A percentile compares a stretch with the other conserved stretches of the same genome.
Evolutionary conservation across 2,113 vertebrate species (phyloP).

Genomic region (Aegithalos caudatus): DNA sequence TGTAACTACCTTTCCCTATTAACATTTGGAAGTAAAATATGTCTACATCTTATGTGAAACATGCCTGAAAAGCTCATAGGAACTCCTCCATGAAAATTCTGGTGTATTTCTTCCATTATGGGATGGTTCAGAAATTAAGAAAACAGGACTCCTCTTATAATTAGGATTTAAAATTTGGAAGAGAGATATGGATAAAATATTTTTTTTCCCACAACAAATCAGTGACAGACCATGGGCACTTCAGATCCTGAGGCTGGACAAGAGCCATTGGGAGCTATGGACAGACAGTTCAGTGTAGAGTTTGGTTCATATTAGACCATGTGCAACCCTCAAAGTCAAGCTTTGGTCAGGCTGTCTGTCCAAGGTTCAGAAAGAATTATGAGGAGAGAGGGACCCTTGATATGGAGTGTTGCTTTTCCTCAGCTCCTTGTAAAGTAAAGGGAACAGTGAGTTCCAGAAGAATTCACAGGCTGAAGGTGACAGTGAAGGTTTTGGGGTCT

Average conservation of each 20-base stretch:
- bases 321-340: neutral
- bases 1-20: neutral
- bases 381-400: neutral
- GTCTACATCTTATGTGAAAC: neutral
- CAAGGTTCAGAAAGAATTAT: neutral
- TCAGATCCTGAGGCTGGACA: neutral
- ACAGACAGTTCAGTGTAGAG: neutral
- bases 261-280: neutral
- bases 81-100: neutral
- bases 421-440: neutral
- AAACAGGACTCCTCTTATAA: neutral
- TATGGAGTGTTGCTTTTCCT: neutral
- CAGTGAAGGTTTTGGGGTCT: neutral
- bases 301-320: neutral
- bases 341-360: neutral
- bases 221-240: neutral
- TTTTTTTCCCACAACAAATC: neutral
- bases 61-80: neutral
- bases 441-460: neutral
- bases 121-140: neutral
- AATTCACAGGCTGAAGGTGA: neutral
- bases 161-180: neutral
- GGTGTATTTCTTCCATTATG: neutral
- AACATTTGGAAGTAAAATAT: neutral
- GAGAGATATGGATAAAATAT: neutral